phyloP scores from a whole-genome alignment of 2,113 vertebrate genomes.

The Otolemur garnettii region DNA sequence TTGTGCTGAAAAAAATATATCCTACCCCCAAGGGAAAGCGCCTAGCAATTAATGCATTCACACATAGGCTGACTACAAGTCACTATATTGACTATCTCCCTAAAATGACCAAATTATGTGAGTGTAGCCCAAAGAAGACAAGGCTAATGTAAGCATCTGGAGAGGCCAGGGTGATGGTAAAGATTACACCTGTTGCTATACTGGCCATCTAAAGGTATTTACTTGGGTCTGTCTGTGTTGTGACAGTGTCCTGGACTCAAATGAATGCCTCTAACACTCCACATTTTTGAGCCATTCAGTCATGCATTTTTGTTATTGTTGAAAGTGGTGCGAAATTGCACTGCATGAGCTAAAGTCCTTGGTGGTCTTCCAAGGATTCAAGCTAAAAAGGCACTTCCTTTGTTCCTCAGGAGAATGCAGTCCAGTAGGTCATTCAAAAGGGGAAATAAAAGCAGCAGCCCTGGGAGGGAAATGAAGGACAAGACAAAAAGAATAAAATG shows the following conservation, averaged over 20 bases:
- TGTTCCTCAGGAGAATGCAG: slow-evolving; percentile 95
- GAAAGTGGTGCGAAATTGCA: slow-evolving; percentile 90
- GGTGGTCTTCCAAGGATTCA: slow-evolving; percentile 96
- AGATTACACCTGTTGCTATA: slow-evolving; percentile 84
- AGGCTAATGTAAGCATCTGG: slow-evolving; percentile 79
- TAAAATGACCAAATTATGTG: slow-evolving; percentile 74
- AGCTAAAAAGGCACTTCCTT: slow-evolving; percentile 93
- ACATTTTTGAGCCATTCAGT: slow-evolving; percentile 92
- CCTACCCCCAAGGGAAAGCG: slow-evolving; percentile 53
- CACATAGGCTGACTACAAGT: neutral
- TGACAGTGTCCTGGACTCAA: slow-evolving; percentile 89
- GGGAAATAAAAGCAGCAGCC: slow-evolving; percentile 91
- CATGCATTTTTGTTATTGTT: slow-evolving; percentile 94
- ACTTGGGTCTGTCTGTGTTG: slow-evolving; percentile 90
- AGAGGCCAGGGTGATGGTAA: slow-evolving; percentile 83
- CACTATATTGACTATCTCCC: neutral
- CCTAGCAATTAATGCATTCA: slow-evolving; percentile 44
- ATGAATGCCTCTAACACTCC: slow-evolving; percentile 90
- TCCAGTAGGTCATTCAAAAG: slow-evolving; percentile 92
- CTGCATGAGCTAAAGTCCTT: slow-evolving; percentile 92
- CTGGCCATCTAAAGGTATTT: slow-evolving; percentile 87
- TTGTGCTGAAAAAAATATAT: slow-evolving; percentile 78
- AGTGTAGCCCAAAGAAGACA: slow-evolving; percentile 70
- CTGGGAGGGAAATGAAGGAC: slow-evolving; percentile 88
- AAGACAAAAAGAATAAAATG: slow-evolving; percentile 90